These are phyloP conservation scores for Dryobotodes eremita DNA, from an alignment of 2,888 invertebrate genomes.

Conservation along the genomic window DNA sequence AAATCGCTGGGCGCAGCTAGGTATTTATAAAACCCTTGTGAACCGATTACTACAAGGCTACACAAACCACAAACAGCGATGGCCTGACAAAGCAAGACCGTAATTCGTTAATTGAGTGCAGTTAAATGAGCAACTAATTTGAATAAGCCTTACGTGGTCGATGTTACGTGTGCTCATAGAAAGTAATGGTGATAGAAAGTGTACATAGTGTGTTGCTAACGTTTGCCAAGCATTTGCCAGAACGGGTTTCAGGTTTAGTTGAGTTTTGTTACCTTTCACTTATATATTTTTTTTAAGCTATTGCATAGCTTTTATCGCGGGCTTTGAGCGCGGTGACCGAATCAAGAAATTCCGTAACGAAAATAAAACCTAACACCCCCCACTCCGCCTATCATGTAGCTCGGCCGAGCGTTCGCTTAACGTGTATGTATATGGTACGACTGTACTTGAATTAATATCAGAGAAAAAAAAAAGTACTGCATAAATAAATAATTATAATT, in stretches of 20 bases:
- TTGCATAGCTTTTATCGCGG: too few relatives aligned
- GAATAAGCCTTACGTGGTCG: slow-evolving; percentile 64
- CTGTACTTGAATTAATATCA: too few relatives aligned
- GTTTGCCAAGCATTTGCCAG: background rate
- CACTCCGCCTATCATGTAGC: too few relatives aligned
- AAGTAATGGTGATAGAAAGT: slow-evolving; percentile 27
- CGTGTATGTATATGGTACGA: too few relatives aligned
- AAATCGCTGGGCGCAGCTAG: too few relatives aligned
- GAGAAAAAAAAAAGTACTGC: too few relatives aligned
- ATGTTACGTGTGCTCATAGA: slow-evolving; percentile 59
- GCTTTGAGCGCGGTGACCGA: too few relatives aligned
- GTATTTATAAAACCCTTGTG: background rate
- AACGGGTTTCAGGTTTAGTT: background rate
- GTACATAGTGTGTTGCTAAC: background rate
- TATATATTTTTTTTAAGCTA: too few relatives aligned
- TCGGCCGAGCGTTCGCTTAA: too few relatives aligned
- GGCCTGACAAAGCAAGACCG: slow-evolving; percentile 42
- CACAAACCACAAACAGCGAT: slow-evolving; percentile 23
- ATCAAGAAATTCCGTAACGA: too few relatives aligned
- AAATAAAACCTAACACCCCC: too few relatives aligned
- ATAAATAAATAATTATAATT: too few relatives aligned
- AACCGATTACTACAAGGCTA: background rate
- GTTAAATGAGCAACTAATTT: slow-evolving; percentile 71
- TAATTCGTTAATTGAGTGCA: slow-evolving; percentile 67
- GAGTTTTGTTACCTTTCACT: background rate